These are phyloP conservation scores for Zonitis immaculata DNA, from an alignment of 2,888 invertebrate species.

Conservation along the genomic window DNA sequence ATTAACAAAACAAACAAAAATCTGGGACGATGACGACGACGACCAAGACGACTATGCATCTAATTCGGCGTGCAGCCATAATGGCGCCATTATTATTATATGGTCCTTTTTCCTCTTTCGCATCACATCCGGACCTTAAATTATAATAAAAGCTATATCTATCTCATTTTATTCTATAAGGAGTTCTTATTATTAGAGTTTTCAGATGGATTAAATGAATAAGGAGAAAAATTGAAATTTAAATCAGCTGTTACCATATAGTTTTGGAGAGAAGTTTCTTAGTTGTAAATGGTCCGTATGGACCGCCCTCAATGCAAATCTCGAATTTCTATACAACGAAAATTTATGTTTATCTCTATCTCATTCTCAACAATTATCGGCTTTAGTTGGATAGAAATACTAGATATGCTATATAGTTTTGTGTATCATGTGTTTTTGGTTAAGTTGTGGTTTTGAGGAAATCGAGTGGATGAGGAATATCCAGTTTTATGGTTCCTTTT, in stretches of 20 bases:
- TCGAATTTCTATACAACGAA: conserved; percentile 20
- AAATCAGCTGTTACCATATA: conserved; percentile 23
- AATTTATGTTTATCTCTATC: conserved; percentile 1
- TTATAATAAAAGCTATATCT: conserved; percentile 10
- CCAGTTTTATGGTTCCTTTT: background rate
- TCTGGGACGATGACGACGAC: conserved; percentile 24
- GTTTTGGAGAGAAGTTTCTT: conserved; percentile 24
- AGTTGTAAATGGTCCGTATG: conserved; percentile 29
- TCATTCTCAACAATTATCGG: background rate
- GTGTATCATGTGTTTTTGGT: conserved; percentile 35
- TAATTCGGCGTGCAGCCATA: conserved; percentile 44
- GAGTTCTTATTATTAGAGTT: too few species aligned
- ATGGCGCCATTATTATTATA: conserved; percentile 42
- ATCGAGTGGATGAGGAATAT: conserved; percentile 31
- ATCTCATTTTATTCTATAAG: too few species aligned
- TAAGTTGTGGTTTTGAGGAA: conserved; percentile 30
- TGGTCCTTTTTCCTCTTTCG: conserved; percentile 31
- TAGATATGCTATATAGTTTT: conserved; percentile 15
- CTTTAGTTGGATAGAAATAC: background rate
- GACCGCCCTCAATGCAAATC: conserved; percentile 27
- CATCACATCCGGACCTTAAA: conserved; percentile 36
- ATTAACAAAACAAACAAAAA: too few species aligned
- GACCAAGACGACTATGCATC: conserved; percentile 30
- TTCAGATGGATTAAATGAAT: conserved; percentile 6
- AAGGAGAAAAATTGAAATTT: conserved; percentile 15